Base-by-base conservation (phyloP, 1,140 invertebrate genomes). In the Dendrolimus punctatus region DNA sequence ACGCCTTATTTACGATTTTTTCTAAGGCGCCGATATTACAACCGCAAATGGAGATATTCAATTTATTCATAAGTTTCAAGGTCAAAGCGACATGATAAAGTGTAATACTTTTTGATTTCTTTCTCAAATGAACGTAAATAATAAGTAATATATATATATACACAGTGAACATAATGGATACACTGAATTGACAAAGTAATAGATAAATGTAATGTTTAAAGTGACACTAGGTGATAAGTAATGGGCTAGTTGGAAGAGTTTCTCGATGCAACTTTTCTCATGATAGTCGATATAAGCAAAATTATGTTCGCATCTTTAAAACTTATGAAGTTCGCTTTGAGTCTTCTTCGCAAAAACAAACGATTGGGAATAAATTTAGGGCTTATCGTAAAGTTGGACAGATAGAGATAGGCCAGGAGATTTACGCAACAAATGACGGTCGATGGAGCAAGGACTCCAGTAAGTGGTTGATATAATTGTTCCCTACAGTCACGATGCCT, bases 331-430 rank as follows among this genome's bases (percentile, higher is more conserved):
- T 63, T 58, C 66, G 68, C 67, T 77, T 66, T 60, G 64, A 71
- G 68, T 73, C 69, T 59, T 53, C 53, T 60, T 69, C 23, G 1
- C 23, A 23, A 76, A 57, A 73, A 78, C 70, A 82, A 75, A 75
- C 78, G 71, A 74, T 73, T 74, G 70, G 68, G 51, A 67, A 72
- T 71, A 69, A 73, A 75, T 80, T 75, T 73, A 74, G 68, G 68
- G 69, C 60, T 23, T 49, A 49, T 62, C 58, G 62, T 71, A 66
- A 73, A 66, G 71, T 77, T 78, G 72, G 73, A 76, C 58, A 70
- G 60, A 55, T 48, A 66, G 71, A 72, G 69, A 76, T 66, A 47
- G 36, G 45, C 44, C 51, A 43, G 6, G 46, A 23, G 46, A 38
- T 38, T 46, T 46, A 37, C 38, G 36, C 8, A 37, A 46, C 8